These are phyloP conservation scores for Maniola jurtina DNA, from an alignment of 1,140 invertebrate genomes.

Conservation along the genomic window DNA sequence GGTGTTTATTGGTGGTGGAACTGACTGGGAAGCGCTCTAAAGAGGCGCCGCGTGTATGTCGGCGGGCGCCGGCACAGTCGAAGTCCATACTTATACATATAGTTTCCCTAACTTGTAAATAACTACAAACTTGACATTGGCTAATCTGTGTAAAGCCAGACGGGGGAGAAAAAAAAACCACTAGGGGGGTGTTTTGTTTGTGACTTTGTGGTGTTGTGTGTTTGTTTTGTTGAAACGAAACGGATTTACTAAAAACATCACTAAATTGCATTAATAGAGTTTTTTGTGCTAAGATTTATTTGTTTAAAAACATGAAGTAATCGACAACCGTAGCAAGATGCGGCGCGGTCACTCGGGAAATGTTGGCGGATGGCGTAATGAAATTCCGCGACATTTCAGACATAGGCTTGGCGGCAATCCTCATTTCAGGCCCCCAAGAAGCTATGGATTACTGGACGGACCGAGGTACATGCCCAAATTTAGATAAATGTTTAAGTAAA, in stretches of 20 bases:
- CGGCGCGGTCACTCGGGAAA: conserved; percentile 67
- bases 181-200: neutral
- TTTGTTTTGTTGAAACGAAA: conserved; percentile 33
- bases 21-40: too few species aligned
- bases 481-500: neutral
- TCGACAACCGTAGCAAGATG: conserved; percentile 54
- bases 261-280: neutral
- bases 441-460: conserved; percentile 42
- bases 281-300: neutral
- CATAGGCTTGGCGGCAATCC: conserved; percentile 53
- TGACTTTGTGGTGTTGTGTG: conserved; percentile 40
- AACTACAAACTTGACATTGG: too few species aligned
- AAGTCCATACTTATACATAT: too few species aligned
- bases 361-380: conserved; percentile 70
- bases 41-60: too few species aligned
- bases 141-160: too few species aligned
- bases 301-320: conserved; percentile 40
- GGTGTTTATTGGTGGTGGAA: too few species aligned
- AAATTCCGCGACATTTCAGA: conserved; percentile 65
- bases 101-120: too few species aligned
- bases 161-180: too few species aligned
- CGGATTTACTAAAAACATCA: conserved; percentile 19
- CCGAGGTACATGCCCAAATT: conserved; percentile 42
- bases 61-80: too few species aligned
- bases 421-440: conserved; percentile 52